Evolutionary conservation across 2,797 vertebrate species (phyloP), one percentile per base, ranked within the genome.

Genomic region (Lagodon rhomboides): DNA sequence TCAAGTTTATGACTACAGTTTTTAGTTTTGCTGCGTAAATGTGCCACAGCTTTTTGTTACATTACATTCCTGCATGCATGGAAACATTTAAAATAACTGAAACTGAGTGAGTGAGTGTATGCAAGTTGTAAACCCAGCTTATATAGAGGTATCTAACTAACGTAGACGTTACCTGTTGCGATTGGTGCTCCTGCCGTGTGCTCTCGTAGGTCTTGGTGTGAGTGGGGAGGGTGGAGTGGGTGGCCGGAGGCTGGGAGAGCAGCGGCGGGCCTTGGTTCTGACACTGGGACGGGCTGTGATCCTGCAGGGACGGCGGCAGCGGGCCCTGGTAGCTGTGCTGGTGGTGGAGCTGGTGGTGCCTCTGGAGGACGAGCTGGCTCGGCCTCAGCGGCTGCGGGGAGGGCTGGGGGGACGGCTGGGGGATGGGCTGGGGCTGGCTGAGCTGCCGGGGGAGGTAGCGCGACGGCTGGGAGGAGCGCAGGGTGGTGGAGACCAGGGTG

Each of bases 291-390:
- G 75, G 63, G 73, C 61, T 12, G 79, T 83, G 87, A 3, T 93
- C 88, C 72, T 93, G 80, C 51, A 90, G 81, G 34, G 89, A 85
- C 2, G 88, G 55, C 0, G 93, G 91, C 74, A 92, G 80, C 0
- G 93, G 87, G 56, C 93, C 92, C 82, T 95, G 94, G 87, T 95
- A 95, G 85, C 93, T 93, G 87, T 94, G 93, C 34, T 94, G 95
- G 88, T 94, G 94, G 80, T 95, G 94, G 58, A 93, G 93, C 84
- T 95, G 93, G 85, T 93, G 94, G 90, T 94, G 93, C 63, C 92
- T 84, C 84, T 94, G 94, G 2, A 94, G 92, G 64, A 93, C 92
- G 0, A 93, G 90, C 72, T 93, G 93, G 68, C 89, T 93, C 5
- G 89, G 73, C 20, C 93, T 87, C 8, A 91, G 81, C 3, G 84